Evolutionary conservation across 2,113 vertebrate species (phyloP).

Genomic region (Protobothrops mucrosquamatus): DNA sequence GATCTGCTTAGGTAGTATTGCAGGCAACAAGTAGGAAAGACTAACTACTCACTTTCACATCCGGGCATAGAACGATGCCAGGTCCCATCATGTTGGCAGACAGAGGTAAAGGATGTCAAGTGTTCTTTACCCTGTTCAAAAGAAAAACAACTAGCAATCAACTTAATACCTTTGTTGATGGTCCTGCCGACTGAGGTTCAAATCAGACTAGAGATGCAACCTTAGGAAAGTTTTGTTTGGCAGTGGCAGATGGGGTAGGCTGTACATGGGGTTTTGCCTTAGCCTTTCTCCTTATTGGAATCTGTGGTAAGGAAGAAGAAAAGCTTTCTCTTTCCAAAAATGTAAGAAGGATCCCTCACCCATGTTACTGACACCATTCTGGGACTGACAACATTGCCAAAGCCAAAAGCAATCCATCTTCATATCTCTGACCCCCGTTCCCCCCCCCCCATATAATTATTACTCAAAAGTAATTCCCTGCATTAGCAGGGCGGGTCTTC

Average conservation of each 20-base stretch:
- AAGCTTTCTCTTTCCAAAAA: background rate
- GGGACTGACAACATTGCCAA: background rate
- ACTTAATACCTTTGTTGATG: background rate
- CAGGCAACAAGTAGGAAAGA: background rate
- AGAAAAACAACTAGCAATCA: conserved; percentile 17
- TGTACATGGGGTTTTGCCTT: background rate
- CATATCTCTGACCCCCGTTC: background rate
- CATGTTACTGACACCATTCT: background rate
- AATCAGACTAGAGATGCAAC: background rate
- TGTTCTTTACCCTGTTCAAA: conserved; percentile 47
- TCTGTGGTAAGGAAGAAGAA: background rate
- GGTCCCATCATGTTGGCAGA: conserved; percentile 74
- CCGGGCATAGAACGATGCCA: conserved; percentile 75
- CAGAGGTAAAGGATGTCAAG: conserved; percentile 67
- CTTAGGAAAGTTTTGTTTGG: background rate
- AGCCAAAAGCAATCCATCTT: background rate
- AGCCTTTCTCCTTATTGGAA: background rate
- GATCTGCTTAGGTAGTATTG: background rate
- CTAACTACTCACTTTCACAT: conserved; percentile 72
- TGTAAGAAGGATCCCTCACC: background rate
- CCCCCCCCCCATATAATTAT: background rate
- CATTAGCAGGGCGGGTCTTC: background rate
- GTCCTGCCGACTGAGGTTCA: background rate
- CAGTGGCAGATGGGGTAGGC: background rate
- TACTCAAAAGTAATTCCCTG: background rate